Conservation (phyloP, 2,113 vertebrate species). For the Prochilodus magdalenae region DNA sequence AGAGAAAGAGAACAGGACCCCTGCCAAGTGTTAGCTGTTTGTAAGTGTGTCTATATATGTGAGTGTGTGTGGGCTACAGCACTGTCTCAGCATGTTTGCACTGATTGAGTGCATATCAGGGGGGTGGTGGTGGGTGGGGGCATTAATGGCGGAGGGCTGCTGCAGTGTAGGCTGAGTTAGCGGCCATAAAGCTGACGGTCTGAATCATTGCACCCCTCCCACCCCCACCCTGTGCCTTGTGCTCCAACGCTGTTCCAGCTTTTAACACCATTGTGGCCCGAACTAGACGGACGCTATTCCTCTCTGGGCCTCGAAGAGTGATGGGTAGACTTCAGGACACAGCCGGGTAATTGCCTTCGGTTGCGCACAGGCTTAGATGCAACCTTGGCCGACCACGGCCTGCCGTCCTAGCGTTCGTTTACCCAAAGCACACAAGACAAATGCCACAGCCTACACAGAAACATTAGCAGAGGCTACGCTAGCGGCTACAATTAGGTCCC, state of each 20-base stretch:
- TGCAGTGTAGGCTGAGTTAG: constrained; percentile 40
- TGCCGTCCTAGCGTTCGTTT: background rate
- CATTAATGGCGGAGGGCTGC: constrained; percentile 51
- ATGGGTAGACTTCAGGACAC: constrained; percentile 16
- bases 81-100: constrained; percentile 49
- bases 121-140: too few relatives aligned
- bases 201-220: constrained; percentile 45
- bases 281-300: background rate
- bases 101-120: constrained; percentile 49
- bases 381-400: constrained; percentile 9
- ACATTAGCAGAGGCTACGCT: background rate
- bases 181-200: constrained; percentile 27
- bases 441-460: constrained; percentile 15
- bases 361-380: background rate
- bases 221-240: too few relatives aligned
- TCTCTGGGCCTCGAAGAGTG: background rate
- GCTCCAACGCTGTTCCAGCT: constrained; percentile 20
- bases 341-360: constrained; percentile 12
- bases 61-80: constrained; percentile 20
- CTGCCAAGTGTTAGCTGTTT: constrained; percentile 38
- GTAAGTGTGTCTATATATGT: constrained; percentile 3
- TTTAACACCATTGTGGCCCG: background rate
- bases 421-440: constrained; percentile 17
- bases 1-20: constrained; percentile 17
- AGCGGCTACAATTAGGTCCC: background rate